Conservation (phyloP, 2,113 vertebrate genomes). For the Cairina moschata region DNA sequence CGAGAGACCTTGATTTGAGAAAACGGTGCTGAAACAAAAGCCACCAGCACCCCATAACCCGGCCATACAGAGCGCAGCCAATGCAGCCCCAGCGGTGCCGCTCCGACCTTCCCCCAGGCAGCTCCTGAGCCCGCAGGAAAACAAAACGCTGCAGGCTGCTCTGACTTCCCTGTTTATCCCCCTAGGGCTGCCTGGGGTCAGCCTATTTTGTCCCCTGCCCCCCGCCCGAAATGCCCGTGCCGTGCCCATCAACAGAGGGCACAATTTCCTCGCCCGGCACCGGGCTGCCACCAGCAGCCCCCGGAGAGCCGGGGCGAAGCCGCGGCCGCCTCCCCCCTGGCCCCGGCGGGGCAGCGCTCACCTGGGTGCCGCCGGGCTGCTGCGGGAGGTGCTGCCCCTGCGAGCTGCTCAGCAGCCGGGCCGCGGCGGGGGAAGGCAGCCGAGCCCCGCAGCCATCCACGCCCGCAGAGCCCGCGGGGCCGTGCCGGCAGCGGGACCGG, state of each 20-base stretch:
- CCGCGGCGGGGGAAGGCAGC: not conserved
- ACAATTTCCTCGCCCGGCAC: not conserved
- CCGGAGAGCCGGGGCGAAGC: too few relatives aligned
- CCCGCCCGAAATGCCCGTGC: not conserved
- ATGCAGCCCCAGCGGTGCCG: not conserved
- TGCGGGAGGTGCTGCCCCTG: not conserved
- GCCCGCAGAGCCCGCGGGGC: not conserved
- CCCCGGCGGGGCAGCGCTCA: not conserved
- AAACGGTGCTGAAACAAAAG: not conserved
- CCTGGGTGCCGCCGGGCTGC: not conserved
- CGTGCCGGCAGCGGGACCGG: not conserved
- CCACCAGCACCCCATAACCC: not conserved
- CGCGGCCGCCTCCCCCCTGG: not conserved
- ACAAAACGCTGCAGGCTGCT: not conserved
- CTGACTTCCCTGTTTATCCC: not conserved
- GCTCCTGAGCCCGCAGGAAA: not conserved
- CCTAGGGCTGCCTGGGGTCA: not conserved
- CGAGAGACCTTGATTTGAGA: not conserved
- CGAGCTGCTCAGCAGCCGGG: not conserved
- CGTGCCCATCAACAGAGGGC: not conserved
- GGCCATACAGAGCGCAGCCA: not conserved
- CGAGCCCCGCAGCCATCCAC: constrained; percentile 1
- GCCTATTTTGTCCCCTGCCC: not conserved
- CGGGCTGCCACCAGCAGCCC: too few relatives aligned
- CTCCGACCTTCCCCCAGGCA: not conserved